Conservation (phyloP, 2,888 invertebrate species). For the Drosophila diplacantha region DNA sequence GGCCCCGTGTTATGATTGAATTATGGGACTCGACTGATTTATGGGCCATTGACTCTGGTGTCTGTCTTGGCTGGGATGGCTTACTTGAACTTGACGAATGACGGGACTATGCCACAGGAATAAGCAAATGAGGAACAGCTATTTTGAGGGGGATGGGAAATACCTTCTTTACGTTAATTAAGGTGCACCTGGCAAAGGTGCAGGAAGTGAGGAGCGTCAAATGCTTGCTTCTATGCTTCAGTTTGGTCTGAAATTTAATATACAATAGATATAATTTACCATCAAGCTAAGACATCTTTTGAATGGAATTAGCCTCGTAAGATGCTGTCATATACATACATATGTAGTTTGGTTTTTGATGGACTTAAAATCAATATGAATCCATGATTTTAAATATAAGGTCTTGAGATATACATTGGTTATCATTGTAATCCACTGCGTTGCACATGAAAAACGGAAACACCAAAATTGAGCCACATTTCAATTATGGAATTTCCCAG, state of each 20-base stretch:
- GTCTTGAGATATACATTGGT: not conserved
- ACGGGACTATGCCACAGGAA: conserved; percentile 7
- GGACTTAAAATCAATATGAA: not conserved
- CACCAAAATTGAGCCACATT: conserved; percentile 19
- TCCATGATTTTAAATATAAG: not conserved
- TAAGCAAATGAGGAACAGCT: conserved; percentile 6
- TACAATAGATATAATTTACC: too few relatives aligned
- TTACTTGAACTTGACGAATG: conserved; percentile 25
- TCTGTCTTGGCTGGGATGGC: conserved; percentile 48
- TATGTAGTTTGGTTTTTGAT: not conserved
- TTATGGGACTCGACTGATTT: conserved; percentile 63
- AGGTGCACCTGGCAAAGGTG: not conserved
- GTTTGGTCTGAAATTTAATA: not conserved
- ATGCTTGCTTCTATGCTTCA: not conserved
- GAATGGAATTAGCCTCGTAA: not conserved
- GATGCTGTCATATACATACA: too few relatives aligned
- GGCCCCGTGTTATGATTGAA: conserved; percentile 41
- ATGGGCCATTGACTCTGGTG: conserved; percentile 50
- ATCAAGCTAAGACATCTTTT: not conserved
- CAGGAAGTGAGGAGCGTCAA: not conserved
- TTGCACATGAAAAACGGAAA: conserved; percentile 1
- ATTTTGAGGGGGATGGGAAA: not conserved
- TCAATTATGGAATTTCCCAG: conserved; percentile 25
- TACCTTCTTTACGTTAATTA: conserved; percentile 16
- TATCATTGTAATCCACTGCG: too few relatives aligned